A percentile compares a stretch with the other conserved stretches of the same genome.
Evolutionary conservation across 2,113 vertebrate species (phyloP).

Genomic region (Laticauda laticaudata): DNA sequence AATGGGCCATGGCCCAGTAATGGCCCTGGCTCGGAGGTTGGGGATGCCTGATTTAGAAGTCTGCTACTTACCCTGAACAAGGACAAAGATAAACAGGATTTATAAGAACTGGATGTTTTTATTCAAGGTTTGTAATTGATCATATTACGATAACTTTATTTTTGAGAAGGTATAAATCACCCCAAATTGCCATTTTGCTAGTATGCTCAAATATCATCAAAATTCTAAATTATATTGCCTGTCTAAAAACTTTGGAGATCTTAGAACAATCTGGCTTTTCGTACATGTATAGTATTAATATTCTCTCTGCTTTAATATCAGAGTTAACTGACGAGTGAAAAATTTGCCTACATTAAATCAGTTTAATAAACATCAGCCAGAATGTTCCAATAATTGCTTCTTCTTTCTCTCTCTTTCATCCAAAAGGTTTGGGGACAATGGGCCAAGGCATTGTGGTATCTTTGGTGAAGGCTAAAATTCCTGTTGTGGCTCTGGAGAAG

Average conservation of each 20-base stretch:
- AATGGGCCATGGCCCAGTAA: not conserved
- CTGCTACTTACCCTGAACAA: not conserved
- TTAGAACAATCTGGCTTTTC: slow-evolving; percentile 7
- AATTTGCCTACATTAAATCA: slow-evolving; percentile 11
- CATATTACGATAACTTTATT: not conserved
- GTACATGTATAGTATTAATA: not conserved
- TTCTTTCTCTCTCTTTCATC: slow-evolving; percentile 42
- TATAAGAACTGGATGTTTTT: not conserved
- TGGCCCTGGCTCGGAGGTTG: not conserved
- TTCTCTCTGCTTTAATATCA: slow-evolving; percentile 13
- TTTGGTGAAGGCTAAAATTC: slow-evolving; percentile 79
- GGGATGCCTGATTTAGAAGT: not conserved
- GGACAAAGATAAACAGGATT: not conserved
- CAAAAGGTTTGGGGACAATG: slow-evolving; percentile 91
- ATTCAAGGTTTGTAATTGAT: not conserved
- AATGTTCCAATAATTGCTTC: slow-evolving; percentile 18
- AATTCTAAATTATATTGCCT: not conserved
- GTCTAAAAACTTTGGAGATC: not conserved
- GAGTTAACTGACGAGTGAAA: slow-evolving; percentile 6
- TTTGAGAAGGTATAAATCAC: not conserved
- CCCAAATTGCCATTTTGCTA: not conserved
- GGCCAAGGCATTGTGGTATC: slow-evolving; percentile 84
- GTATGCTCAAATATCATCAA: not conserved
- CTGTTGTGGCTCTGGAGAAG: slow-evolving; percentile 85
- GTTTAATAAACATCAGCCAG: slow-evolving; percentile 3